phyloP scores from a whole-genome alignment of 2,113 vertebrate species.

The Acinonyx jubatus region DNA sequence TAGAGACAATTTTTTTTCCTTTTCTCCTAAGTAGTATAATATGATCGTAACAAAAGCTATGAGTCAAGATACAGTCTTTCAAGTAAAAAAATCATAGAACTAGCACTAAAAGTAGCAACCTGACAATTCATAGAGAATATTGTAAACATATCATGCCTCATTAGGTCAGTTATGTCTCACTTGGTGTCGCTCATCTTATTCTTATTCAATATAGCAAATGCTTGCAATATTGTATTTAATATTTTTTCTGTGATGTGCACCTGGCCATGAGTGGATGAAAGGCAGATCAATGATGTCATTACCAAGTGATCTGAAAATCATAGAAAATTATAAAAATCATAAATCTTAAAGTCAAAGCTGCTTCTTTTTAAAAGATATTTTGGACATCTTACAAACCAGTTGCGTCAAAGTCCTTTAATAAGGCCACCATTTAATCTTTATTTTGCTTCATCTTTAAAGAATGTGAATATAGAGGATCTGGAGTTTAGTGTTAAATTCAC shows the following conservation, averaged over 20 bases:
- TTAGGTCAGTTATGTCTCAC: slow-evolving; percentile 40
- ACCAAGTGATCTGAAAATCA: background rate
- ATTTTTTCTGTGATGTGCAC: slow-evolving; percentile 35
- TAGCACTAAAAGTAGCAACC: slow-evolving; percentile 54
- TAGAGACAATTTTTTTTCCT: background rate
- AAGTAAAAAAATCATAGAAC: slow-evolving; percentile 66
- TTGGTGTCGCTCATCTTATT: slow-evolving; percentile 24
- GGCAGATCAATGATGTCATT: background rate
- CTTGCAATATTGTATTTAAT: slow-evolving; percentile 10
- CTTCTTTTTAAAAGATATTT: background rate
- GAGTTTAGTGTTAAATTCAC: background rate
- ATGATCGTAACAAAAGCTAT: slow-evolving; percentile 59
- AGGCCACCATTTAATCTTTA: background rate
- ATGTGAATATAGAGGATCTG: background rate
- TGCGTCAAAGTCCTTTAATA: background rate
- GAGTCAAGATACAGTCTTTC: slow-evolving; percentile 60
- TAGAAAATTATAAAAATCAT: background rate
- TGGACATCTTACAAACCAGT: background rate
- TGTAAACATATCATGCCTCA: slow-evolving; percentile 63
- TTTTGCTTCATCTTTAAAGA: background rate
- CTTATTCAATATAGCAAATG: background rate
- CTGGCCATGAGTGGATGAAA: slow-evolving; percentile 6
- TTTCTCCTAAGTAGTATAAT: slow-evolving; percentile 3
- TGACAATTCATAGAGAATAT: slow-evolving; percentile 56
- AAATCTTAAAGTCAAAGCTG: background rate